Percentiles rank a stretch among this genome's conserved stretches.
phyloP scores from a whole-genome alignment of 2,888 invertebrate genomes.

The Pyrocoelia pectoralis region DNA sequence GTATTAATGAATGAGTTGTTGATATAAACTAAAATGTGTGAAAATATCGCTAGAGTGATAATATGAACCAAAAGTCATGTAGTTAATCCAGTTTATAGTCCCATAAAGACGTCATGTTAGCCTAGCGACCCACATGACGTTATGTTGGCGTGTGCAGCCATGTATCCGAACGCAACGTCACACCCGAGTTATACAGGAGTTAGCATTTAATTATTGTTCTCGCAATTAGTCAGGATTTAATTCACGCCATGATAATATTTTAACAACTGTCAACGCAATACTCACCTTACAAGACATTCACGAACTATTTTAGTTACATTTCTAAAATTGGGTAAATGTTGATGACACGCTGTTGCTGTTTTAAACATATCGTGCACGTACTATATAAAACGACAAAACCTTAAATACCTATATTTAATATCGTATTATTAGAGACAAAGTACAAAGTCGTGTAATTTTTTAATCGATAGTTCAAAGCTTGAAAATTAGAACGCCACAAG shows the following conservation, averaged over 20 bases:
- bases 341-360: constrained; percentile 1
- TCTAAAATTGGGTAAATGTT: constrained; percentile 12
- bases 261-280: constrained; percentile 48
- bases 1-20: not conserved
- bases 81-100: constrained; percentile 47
- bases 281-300: constrained; percentile 20
- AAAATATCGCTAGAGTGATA: constrained; percentile 22
- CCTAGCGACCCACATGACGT: constrained; percentile 48
- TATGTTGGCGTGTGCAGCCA: constrained; percentile 50
- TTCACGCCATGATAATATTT: constrained; percentile 48
- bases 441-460: constrained; percentile 8
- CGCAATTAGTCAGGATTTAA: constrained; percentile 48
- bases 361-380: constrained; percentile 1
- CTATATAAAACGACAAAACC: not conserved
- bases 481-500: not conserved
- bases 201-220: constrained; percentile 51
- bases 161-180: constrained; percentile 44
- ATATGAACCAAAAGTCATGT: constrained; percentile 34
- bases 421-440: constrained; percentile 2
- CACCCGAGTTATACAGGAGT: constrained; percentile 43
- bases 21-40: constrained; percentile 19
- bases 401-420: constrained; percentile 15
- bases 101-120: constrained; percentile 50
- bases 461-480: constrained; percentile 6
- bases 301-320: constrained; percentile 11